A percentile compares a stretch with the other conserved stretches of the same genome.
Conservation (phyloP, 2,888 invertebrate genomes). For the Seladonia tumulorum region DNA sequence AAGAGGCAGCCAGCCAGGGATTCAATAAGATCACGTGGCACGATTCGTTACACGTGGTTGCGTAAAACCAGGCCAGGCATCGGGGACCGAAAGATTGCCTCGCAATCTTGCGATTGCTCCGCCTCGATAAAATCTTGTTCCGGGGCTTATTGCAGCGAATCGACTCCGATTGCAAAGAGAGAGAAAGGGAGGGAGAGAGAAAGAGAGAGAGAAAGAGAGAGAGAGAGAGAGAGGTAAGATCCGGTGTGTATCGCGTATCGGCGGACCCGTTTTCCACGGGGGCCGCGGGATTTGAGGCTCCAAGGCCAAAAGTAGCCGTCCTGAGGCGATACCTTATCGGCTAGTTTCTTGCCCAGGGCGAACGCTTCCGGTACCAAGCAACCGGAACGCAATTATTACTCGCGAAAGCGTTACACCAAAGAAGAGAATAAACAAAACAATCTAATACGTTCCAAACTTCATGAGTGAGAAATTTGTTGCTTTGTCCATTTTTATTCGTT, state of each 20-base stretch:
- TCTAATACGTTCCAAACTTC: no score
- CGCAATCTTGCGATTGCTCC: conserved; percentile 70
- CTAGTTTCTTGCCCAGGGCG: conserved; percentile 5
- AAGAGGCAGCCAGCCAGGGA: not conserved
- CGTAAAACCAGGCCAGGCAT: conserved; percentile 29
- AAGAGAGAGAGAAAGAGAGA: no score
- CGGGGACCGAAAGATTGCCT: conserved; percentile 46
- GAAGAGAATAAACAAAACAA: no score
- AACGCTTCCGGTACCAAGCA: not conserved
- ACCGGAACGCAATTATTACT: conserved; percentile 26
- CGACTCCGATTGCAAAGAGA: conserved; percentile 60
- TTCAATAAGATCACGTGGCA: conserved; percentile 22
- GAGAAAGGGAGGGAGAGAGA: no score
- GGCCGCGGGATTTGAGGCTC: conserved; percentile 46
- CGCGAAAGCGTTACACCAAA: not conserved
- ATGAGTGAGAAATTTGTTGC: no score
- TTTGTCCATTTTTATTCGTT: not conserved
- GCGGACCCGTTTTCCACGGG: conserved; percentile 66
- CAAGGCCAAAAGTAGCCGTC: conserved; percentile 40
- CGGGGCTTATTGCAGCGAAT: conserved; percentile 77
- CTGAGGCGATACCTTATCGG: conserved; percentile 30
- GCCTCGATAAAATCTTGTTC: conserved; percentile 78
- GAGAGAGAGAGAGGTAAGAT: conserved; percentile 6
- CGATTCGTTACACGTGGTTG: conserved; percentile 29
- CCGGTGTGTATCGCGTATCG: conserved; percentile 71